phyloP scores from a whole-genome alignment of 1,140 invertebrate species.

The Batillaria attramentaria region DNA sequence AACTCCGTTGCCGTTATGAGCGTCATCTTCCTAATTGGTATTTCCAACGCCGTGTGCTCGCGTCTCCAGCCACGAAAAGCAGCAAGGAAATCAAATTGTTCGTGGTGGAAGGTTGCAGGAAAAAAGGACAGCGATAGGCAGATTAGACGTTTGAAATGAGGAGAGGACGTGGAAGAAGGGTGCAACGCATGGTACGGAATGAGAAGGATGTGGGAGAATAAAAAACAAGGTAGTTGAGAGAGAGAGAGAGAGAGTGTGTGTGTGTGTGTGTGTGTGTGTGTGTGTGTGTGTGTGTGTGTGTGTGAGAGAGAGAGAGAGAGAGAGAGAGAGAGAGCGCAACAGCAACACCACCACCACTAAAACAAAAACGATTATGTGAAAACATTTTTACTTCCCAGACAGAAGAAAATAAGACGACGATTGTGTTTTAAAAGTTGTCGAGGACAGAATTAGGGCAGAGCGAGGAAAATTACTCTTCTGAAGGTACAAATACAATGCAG shows the following conservation, averaged over 20 bases:
- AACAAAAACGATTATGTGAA: no score
- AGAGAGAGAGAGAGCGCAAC: no score
- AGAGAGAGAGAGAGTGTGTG: constrained; percentile 15
- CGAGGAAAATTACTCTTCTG: no score
- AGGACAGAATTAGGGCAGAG: no score
- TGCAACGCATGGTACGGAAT: no score
- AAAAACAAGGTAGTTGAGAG: constrained; percentile 10
- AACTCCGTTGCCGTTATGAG: not conserved
- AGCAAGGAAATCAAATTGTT: constrained; percentile 17
- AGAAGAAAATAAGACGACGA: not conserved
- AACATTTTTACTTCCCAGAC: not conserved
- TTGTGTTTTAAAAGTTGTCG: not conserved
- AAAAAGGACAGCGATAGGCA: not conserved
- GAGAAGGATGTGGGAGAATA: no score
- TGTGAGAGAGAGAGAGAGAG: no score
- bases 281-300: not conserved
- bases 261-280: not conserved
- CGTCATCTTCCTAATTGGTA: constrained; percentile 26
- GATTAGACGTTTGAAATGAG: not conserved
- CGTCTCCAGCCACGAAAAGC: constrained; percentile 11
- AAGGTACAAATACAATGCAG: no score
- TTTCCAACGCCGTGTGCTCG: constrained; percentile 21
- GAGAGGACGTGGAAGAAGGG: no score
- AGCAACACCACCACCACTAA: no score
- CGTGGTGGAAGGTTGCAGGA: not conserved